Percentiles rank a stretch among this genome's conserved stretches.
Evolutionary conservation across 2,113 vertebrate genomes (phyloP).

Genomic region (Nesoenas mayeri): DNA sequence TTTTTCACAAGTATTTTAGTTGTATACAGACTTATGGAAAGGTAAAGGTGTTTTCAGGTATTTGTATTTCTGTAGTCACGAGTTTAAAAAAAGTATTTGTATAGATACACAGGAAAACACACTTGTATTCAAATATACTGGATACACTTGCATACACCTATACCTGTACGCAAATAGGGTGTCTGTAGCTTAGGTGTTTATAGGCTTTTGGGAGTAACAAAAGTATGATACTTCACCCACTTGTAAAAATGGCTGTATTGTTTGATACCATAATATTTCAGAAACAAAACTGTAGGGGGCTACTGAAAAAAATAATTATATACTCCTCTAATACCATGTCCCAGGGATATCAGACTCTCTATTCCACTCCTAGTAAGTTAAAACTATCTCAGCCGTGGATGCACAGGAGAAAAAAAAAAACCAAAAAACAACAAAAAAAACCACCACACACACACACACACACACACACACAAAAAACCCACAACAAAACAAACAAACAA

Average conservation of each 20-base stretch:
- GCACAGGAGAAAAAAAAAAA: neutral
- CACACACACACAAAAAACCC: no score
- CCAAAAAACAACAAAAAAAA: no score
- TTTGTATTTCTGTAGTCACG: neutral
- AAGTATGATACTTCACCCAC: neutral
- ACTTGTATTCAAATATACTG: neutral
- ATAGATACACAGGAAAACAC: neutral
- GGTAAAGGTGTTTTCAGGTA: neutral
- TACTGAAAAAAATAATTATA: neutral
- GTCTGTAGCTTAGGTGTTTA: neutral
- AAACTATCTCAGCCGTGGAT: neutral
- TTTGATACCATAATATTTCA: neutral
- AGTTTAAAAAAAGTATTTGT: neutral
- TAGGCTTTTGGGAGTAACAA: neutral
- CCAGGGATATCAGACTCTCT: accelerated
- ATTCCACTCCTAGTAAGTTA: neutral
- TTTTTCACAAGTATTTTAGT: neutral
- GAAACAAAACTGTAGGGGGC: neutral
- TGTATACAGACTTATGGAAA: neutral
- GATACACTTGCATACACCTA: neutral
- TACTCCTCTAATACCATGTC: neutral
- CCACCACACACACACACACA: no score
- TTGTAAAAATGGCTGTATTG: neutral
- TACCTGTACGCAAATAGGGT: neutral
- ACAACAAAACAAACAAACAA: no score